Evolutionary conservation across 2,888 invertebrate genomes (phyloP).

Genomic region (Caenorhabditis sp.): DNA sequence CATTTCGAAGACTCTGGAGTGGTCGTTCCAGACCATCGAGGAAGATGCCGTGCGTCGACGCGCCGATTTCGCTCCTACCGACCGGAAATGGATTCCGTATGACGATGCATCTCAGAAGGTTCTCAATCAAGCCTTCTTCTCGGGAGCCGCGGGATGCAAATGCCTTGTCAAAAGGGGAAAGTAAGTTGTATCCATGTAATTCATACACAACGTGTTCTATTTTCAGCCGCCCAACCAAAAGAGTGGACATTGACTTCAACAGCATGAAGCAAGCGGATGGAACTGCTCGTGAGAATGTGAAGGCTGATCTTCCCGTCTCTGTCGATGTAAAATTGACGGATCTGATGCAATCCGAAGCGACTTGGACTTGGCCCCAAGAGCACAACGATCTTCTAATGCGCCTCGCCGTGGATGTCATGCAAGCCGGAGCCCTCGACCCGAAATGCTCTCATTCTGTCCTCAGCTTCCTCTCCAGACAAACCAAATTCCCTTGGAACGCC

Average conservation of each 20-base stretch:
- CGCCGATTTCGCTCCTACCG: constrained; percentile 19
- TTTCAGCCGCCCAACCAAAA: constrained; percentile 50
- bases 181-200: too few species aligned
- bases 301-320: constrained; percentile 35
- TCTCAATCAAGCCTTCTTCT: constrained; percentile 65
- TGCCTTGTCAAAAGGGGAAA: constrained; percentile 34
- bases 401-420: constrained; percentile 29
- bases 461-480: constrained; percentile 71
- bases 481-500: constrained; percentile 65
- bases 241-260: constrained; percentile 53
- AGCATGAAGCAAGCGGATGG: constrained; percentile 52
- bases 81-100: constrained; percentile 62
- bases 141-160: constrained; percentile 29
- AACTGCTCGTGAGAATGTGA: constrained; percentile 22
- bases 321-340: constrained; percentile 23
- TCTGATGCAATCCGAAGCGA: constrained; percentile 40
- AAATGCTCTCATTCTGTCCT: constrained; percentile 72
- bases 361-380: constrained; percentile 23
- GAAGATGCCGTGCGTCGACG: constrained; percentile 32
- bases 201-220: not conserved
- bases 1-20: constrained; percentile 23
- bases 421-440: constrained; percentile 47
- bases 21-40: constrained; percentile 35
- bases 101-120: constrained; percentile 35
- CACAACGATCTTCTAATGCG: constrained; percentile 45